Evolutionary conservation across 1,140 invertebrate species (phyloP).

Genomic region (Zaprionus vittiger): DNA sequence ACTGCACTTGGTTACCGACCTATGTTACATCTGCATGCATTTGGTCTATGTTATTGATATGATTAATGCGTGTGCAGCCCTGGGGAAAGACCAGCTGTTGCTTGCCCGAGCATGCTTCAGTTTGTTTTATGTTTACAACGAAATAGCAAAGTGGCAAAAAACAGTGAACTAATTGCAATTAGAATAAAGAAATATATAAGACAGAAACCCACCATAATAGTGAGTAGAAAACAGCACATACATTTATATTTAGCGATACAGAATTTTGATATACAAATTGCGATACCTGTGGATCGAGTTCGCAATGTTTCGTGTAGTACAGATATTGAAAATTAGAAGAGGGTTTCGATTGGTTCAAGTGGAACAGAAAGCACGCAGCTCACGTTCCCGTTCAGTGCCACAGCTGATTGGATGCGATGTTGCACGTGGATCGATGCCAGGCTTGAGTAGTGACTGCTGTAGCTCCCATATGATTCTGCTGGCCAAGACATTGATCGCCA

Average conservation of each 20-base stretch:
- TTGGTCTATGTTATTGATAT: neutral
- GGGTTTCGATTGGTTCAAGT: slow-evolving; percentile 17
- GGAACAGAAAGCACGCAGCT: slow-evolving; percentile 48
- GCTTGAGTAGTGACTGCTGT: slow-evolving; percentile 67
- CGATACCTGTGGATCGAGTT: slow-evolving; percentile 3
- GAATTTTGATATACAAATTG: neutral
- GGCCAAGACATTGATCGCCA: slow-evolving; percentile 67
- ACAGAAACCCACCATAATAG: neutral
- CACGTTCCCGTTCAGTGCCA: slow-evolving; percentile 57
- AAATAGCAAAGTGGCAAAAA: neutral
- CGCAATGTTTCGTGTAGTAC: neutral
- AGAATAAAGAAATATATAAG: neutral
- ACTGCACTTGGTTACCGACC: neutral
- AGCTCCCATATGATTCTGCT: slow-evolving; percentile 69
- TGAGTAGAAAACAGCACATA: slow-evolving; percentile 9
- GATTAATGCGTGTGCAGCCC: slow-evolving; percentile 16
- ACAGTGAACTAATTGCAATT: slow-evolving; percentile 11
- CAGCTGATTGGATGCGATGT: slow-evolving; percentile 63
- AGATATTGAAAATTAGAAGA: neutral
- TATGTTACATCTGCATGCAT: neutral
- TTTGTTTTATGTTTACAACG: slow-evolving; percentile 42
- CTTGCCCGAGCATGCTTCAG: slow-evolving; percentile 34
- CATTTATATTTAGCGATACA: slow-evolving; percentile 1
- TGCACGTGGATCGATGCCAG: slow-evolving; percentile 55
- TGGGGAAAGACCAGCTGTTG: slow-evolving; percentile 41